Evolutionary conservation across 2,113 vertebrate species (phyloP), one percentile per base, ranked within the genome.

Genomic region (Thamnaconus septentrionalis): DNA sequence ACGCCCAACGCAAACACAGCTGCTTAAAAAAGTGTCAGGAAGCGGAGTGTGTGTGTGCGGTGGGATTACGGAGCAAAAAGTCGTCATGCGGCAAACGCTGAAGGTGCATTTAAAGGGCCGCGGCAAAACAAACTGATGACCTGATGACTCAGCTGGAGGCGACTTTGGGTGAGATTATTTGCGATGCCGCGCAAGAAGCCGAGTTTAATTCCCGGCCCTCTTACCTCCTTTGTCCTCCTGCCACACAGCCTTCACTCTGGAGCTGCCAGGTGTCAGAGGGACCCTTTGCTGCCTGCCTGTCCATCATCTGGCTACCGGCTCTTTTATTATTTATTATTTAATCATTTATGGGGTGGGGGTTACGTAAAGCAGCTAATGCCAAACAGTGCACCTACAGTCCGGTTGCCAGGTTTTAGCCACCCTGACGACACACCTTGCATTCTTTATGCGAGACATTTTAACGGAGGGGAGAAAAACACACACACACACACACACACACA

Each of bases 301-400:
- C 41, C 48, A 31, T 71, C 67, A 73, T 71, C 71, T 47, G 80
- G 73, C 76, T 64, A 44, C 59, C 40, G 76, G 73, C 44, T 69
- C 70, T 66, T 46, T 69, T 31, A 31, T 31, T 31, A 31, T 31
- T 31, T 31, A 31, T 31, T 31, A 31, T 31, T 31, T 31, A 31
- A 31, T 2, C 1, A 31, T 31, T 31, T 31, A 31, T 31, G 18
- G 18, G 18, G 18, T 31, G 18, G 54, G 48, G 8, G 4, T 85
- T 79, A 79, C 59, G 61, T 80, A 79, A 83, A 77, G 73, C 75
- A 53, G 52, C 68, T 51, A 56, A 12, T 70, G 76, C 47, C 45
- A 67, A 76, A 60, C 59, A 71, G 58, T 49, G 67, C 61, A 64
- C 40, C 58, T 60, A 71, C 78, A 83, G 63, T 31, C 18, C 18